These are phyloP conservation scores for Copidosoma floridanum DNA, from an alignment of 1,140 invertebrate species.

Conservation along the genomic window DNA sequence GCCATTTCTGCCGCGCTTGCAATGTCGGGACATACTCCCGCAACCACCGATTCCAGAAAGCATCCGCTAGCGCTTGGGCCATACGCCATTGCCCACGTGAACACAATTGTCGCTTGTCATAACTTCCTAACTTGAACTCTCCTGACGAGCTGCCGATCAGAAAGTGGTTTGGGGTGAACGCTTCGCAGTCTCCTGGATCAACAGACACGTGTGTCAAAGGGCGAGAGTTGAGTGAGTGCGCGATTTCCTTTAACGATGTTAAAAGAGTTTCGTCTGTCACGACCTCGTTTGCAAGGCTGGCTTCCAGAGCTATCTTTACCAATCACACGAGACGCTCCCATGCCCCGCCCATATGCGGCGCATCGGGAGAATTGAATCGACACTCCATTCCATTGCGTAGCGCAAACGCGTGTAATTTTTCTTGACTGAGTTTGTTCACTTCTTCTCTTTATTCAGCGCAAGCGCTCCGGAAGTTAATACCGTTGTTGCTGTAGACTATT, in stretches of 20 bases:
- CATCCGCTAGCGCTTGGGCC: background rate
- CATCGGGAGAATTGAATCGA: slow-evolving; percentile 37
- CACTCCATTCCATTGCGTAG: slow-evolving; percentile 23
- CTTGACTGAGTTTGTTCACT: background rate
- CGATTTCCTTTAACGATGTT: background rate
- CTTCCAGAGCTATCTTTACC: background rate
- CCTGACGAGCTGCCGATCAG: too few species aligned
- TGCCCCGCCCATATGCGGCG: slow-evolving; percentile 39
- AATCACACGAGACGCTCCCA: slow-evolving; percentile 34
- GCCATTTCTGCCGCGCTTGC: slow-evolving; percentile 1
- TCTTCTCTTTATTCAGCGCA: background rate
- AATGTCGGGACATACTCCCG: slow-evolving; percentile 17
- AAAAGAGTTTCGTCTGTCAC: background rate
- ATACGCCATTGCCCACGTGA: background rate
- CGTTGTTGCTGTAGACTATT: slow-evolving; percentile 8
- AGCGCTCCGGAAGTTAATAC: background rate
- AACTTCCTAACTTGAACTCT: too few species aligned
- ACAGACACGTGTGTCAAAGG: slow-evolving; percentile 21
- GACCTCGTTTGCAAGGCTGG: background rate
- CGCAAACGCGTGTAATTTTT: background rate
- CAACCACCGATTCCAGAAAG: slow-evolving; percentile 13
- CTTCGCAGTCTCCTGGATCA: background rate
- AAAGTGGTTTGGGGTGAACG: too few species aligned
- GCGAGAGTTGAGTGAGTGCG: slow-evolving; percentile 1
- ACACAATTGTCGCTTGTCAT: too few species aligned